A percentile compares a stretch with the other conserved stretches of the same genome.
phyloP scores from a whole-genome alignment of 2,888 invertebrate genomes.

The Barypeithes pellucidus region DNA sequence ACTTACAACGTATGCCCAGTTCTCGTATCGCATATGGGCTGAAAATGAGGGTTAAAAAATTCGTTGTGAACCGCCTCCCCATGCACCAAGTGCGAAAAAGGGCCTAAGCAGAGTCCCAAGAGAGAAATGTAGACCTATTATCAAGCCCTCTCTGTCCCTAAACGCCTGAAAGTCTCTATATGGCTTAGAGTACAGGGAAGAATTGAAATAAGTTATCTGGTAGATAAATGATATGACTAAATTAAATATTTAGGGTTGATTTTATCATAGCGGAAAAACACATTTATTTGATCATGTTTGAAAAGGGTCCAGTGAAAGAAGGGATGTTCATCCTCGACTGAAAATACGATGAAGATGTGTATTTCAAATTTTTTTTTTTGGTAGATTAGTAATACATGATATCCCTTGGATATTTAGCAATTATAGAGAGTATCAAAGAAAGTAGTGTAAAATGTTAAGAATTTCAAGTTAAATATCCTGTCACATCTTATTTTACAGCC shows the following conservation, averaged over 20 bases:
- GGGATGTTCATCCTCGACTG: no score
- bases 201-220: slow-evolving; percentile 49
- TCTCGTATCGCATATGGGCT: background rate
- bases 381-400: no score
- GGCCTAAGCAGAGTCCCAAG: slow-evolving; percentile 66
- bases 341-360: no score
- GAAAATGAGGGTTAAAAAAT: background rate
- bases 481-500: no score
- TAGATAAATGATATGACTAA: slow-evolving; percentile 45
- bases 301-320: no score
- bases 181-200: slow-evolving; percentile 28
- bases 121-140: slow-evolving; percentile 68
- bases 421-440: no score
- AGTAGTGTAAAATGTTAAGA: no score
- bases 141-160: slow-evolving; percentile 64
- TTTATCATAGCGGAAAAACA: slow-evolving; percentile 7
- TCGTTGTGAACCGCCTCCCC: slow-evolving; percentile 11
- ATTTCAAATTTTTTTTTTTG: no score
- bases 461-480: no score
- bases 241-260: slow-evolving; percentile 40
- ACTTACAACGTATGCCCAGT: no score
- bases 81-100: slow-evolving; percentile 45
- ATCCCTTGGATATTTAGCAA: no score
- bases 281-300: background rate
- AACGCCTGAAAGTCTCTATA: slow-evolving; percentile 32